These are phyloP conservation scores for Acleris holmiana DNA, from an alignment of 2,888 invertebrate species.

Conservation along the genomic window DNA sequence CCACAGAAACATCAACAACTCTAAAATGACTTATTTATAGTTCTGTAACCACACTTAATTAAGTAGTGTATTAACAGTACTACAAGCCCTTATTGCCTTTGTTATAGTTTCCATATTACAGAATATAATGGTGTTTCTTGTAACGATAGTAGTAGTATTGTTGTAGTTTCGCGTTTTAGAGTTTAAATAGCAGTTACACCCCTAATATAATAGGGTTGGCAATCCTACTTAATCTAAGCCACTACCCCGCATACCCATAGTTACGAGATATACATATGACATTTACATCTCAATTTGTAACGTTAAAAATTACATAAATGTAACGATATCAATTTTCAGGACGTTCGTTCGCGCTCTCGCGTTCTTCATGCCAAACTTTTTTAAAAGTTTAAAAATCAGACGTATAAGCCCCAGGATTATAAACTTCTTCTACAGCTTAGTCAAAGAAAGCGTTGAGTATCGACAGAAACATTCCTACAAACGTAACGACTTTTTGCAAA, in stretches of 20 bases:
- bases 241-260: conserved; percentile 2
- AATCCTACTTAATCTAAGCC: neutral
- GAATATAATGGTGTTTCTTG: too few relatives aligned
- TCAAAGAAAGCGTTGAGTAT: conserved; percentile 68
- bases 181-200: too few relatives aligned
- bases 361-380: conserved; percentile 71
- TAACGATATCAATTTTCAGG: conserved; percentile 55
- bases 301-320: too few relatives aligned
- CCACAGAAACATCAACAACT: too few relatives aligned
- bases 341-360: conserved; percentile 68
- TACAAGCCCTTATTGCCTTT: too few relatives aligned
- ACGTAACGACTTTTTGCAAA: conserved; percentile 82
- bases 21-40: too few relatives aligned
- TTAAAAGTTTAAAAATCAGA: conserved; percentile 65
- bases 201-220: too few relatives aligned
- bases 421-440: conserved; percentile 69
- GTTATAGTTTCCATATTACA: too few relatives aligned
- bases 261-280: conserved; percentile 18
- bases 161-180: too few relatives aligned
- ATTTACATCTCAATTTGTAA: conserved; percentile 23
- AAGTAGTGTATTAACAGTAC: too few relatives aligned
- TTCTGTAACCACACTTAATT: too few relatives aligned
- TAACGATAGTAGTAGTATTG: too few relatives aligned
- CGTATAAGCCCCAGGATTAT: conserved; percentile 67
- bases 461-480: conserved; percentile 61